These are phyloP conservation scores for Osedax fenrisi DNA, from an alignment of 2,888 invertebrate species.

Conservation along the genomic window DNA sequence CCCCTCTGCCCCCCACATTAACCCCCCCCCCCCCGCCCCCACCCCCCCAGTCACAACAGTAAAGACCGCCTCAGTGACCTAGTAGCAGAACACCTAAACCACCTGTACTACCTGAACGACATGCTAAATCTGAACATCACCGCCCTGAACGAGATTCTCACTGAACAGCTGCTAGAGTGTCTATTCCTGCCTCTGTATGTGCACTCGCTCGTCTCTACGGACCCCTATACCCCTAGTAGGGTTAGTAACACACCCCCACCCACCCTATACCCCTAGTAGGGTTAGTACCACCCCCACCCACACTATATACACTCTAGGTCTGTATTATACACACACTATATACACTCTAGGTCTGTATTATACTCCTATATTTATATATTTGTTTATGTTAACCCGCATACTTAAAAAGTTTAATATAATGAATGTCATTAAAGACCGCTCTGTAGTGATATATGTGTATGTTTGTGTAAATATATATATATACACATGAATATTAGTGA, in stretches of 20 bases:
- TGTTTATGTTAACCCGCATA: too few relatives aligned
- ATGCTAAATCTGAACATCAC: slow-evolving; percentile 81
- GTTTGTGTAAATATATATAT: too few relatives aligned
- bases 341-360: not conserved
- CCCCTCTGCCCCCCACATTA: not conserved
- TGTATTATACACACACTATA: too few relatives aligned
- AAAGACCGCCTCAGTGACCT: slow-evolving; percentile 78
- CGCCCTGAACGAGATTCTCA: slow-evolving; percentile 79
- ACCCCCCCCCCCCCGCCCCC: not conserved
- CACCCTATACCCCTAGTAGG: too few relatives aligned
- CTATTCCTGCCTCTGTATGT: slow-evolving; percentile 83
- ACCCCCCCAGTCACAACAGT: slow-evolving; percentile 66
- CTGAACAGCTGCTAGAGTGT: slow-evolving; percentile 82
- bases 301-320: too few relatives aligned
- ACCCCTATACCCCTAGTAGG: slow-evolving; percentile 16
- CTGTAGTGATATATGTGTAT: too few relatives aligned
- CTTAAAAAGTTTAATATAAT: too few relatives aligned
- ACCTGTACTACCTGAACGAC: slow-evolving; percentile 90
- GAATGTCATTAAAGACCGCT: too few relatives aligned
- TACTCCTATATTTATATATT: not conserved
- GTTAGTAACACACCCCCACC: slow-evolving; percentile 15
- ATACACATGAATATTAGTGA: too few relatives aligned
- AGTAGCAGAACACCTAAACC: slow-evolving; percentile 91
- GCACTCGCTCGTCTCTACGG: slow-evolving; percentile 59
- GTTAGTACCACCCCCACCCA: too few relatives aligned